Conservation (phyloP, 2,797 vertebrate species). For the Darevskia mixta region DNA sequence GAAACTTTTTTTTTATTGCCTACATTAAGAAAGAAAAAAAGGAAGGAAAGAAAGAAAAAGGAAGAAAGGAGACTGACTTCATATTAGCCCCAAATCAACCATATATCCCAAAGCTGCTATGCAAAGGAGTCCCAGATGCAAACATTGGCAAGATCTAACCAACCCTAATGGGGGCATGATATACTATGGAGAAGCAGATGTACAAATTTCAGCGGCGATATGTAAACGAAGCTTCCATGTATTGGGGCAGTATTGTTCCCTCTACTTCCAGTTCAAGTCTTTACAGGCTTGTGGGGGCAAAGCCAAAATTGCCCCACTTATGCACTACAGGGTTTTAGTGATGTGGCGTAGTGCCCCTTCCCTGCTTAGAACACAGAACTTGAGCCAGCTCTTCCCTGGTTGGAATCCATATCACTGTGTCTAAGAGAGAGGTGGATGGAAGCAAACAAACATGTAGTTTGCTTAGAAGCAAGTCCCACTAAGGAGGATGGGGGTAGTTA, state of each 20-base stretch:
- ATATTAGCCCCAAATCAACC: slow-evolving; percentile 67
- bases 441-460: too few relatives aligned
- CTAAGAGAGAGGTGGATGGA: too few relatives aligned
- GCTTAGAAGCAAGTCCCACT: too few relatives aligned
- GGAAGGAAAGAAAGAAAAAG: slow-evolving; percentile 30
- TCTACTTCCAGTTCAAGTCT: not conserved
- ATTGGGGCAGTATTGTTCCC: not conserved
- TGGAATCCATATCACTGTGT: too few relatives aligned
- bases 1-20: slow-evolving; percentile 63
- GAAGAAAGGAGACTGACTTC: slow-evolving; percentile 57
- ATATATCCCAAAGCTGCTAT: slow-evolving; percentile 58
- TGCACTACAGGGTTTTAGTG: too few relatives aligned
- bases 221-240: not conserved
- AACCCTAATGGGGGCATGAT: slow-evolving; percentile 49
- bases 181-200: not conserved
- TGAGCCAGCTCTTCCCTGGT: too few relatives aligned
- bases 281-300: too few relatives aligned
- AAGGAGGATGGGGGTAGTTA: too few relatives aligned
- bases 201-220: not conserved
- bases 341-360: too few relatives aligned
- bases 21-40: slow-evolving; percentile 20
- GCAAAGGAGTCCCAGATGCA: slow-evolving; percentile 60
- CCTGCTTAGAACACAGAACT: too few relatives aligned
- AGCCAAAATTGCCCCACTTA: too few relatives aligned
- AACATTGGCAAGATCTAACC: slow-evolving; percentile 41